Evolutionary conservation across 2,797 vertebrate species (phyloP).

Genomic region (Chromobotia macracanthus): DNA sequence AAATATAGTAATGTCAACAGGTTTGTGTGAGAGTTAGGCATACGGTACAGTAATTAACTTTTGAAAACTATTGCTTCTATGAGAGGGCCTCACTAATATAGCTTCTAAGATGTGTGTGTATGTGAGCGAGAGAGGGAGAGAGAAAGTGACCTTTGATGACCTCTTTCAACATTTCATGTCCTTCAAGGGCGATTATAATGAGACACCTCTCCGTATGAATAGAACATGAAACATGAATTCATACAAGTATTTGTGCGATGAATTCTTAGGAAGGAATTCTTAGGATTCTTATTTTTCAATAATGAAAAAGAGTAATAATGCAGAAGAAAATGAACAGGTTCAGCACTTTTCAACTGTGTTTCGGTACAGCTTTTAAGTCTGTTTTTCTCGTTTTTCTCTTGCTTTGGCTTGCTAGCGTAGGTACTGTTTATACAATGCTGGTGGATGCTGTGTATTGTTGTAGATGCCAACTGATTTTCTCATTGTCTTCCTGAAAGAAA

Average conservation of each 20-base stretch:
- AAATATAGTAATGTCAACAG: background rate
- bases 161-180: conserved; percentile 5
- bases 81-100: background rate
- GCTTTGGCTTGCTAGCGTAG: too few relatives aligned
- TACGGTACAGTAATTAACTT: background rate
- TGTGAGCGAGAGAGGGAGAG: background rate
- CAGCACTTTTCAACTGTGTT: background rate
- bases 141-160: background rate
- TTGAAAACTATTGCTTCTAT: background rate
- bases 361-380: background rate
- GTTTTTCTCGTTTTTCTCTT: background rate
- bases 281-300: too few relatives aligned
- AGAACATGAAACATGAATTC: background rate
- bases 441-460: too few relatives aligned
- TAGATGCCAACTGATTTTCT: too few relatives aligned
- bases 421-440: too few relatives aligned
- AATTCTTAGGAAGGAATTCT: too few relatives aligned
- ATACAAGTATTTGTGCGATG: background rate
- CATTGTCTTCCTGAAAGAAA: background rate
- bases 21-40: background rate
- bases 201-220: background rate
- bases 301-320: background rate
- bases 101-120: background rate
- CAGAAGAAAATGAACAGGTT: background rate
- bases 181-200: conserved; percentile 26